Percentiles rank a stretch among this genome's conserved stretches.
Conservation (phyloP, 2,113 vertebrate genomes). For the Phalacrocorax pelagicus region DNA sequence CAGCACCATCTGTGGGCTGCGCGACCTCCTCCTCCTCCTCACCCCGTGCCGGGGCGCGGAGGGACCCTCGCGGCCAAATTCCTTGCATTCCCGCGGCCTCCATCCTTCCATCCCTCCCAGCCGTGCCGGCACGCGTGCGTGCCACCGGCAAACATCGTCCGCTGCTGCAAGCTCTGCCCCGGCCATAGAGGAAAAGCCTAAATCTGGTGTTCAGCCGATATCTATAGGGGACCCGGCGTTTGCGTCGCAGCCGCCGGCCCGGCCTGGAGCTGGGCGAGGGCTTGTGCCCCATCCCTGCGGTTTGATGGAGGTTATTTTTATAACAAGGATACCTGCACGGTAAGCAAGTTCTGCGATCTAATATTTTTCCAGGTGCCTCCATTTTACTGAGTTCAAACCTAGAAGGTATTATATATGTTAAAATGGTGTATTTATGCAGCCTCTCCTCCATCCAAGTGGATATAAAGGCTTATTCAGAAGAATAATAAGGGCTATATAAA, state of each 20-base stretch:
- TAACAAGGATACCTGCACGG: not conserved
- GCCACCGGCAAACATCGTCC: not conserved
- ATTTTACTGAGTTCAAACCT: not conserved
- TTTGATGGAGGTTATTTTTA: not conserved
- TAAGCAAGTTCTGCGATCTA: not conserved
- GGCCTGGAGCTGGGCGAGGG: not conserved
- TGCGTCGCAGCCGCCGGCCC: fast-evolving
- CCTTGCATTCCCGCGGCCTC: constrained; percentile 58
- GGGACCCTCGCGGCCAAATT: constrained; percentile 36
- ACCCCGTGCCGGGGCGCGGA: not conserved
- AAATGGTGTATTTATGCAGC: not conserved
- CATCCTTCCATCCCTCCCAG: not conserved
- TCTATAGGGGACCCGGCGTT: not conserved
- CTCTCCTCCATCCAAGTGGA: constrained; percentile 29
- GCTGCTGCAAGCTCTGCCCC: not conserved
- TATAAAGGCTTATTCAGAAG: constrained; percentile 62
- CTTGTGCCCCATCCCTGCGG: fast-evolving
- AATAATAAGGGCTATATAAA: constrained; percentile 52
- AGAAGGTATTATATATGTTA: not conserved
- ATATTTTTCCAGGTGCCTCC: constrained; percentile 34
- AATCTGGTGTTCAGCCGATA: not conserved
- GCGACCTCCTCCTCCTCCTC: not conserved
- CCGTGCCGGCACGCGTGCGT: not conserved
- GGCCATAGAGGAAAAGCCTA: not conserved
- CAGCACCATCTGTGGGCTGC: not conserved